Base-by-base conservation (phyloP, 2,888 invertebrate species). In the Orchesellides sinensis region DNA sequence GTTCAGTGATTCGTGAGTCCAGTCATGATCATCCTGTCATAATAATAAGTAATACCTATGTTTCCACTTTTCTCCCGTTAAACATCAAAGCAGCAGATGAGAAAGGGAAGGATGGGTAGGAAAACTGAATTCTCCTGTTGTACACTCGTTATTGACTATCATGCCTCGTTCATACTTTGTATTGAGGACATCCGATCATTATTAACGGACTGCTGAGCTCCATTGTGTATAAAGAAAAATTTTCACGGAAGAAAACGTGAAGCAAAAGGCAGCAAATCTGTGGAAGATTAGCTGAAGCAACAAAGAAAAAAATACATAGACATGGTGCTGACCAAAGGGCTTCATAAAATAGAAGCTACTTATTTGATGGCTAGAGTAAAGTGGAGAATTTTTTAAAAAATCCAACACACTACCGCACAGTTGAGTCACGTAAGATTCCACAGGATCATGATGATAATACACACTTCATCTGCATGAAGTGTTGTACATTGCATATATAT, bases 121-220 rank as follows among this genome's bases (percentile, higher is more conserved):
- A 25, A 14, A 25, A 10, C 56, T 25, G n/a, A n/a, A n/a, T n/a
- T n/a, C n/a, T n/a, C n/a, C n/a, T 52, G 21, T 52, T 52, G 52
- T 10, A 19, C 10, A 19, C 14, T 52, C 19, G 21, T n/a, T 23
- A 52, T 40, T 40, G 40, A 40, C 40, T 40, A 40, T 40, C 40
- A 40, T 5, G 40, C n/a, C 40, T 40, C 40, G 4, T n/a, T 40
- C 40, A 40, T 40, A 40, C 40, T 40, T 40, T 40, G 40, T 81
- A 81, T 73, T 81, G 66, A 81, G 68, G 66, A 81, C 80, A 56
- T 81, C 72, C 84, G 81, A 83, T 86, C 86, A 87, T 88, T 88
- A 87, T 86, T 87, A 87, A 88, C 87, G 87, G 88, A 72, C 86
- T 81, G 75, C 77, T 88, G 87, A 84, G 81, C 84, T 79, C 59